Percentiles rank a stretch among this genome's conserved stretches.
Conservation (phyloP, 2,888 invertebrate genomes). For the Metellina segmentata region DNA sequence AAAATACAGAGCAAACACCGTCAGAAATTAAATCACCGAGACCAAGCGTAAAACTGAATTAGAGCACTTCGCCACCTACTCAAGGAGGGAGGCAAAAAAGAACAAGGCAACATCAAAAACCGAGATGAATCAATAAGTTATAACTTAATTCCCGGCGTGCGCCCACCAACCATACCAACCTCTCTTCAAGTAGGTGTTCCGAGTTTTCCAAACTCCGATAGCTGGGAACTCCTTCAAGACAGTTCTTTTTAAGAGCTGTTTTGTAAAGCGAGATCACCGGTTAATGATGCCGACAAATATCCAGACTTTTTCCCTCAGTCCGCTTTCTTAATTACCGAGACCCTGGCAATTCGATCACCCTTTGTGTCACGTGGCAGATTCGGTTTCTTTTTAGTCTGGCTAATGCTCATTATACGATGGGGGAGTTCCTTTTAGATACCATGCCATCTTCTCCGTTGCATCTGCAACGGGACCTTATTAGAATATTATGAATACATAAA, state of each 20-base stretch:
- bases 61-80: no score
- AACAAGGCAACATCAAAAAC: not conserved
- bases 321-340: slow-evolving; percentile 65
- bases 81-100: no score
- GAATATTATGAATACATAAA: slow-evolving; percentile 73
- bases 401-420: slow-evolving; percentile 68
- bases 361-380: slow-evolving; percentile 62
- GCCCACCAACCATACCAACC: not conserved
- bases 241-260: slow-evolving; percentile 44
- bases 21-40: no score
- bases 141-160: not conserved
- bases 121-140: not conserved
- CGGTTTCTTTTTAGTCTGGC: slow-evolving; percentile 47
- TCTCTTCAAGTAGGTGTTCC: slow-evolving; percentile 53
- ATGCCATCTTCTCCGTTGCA: slow-evolving; percentile 19
- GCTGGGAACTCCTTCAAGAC: slow-evolving; percentile 30
- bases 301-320: slow-evolving; percentile 50
- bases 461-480: slow-evolving; percentile 47
- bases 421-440: not conserved
- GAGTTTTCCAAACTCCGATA: slow-evolving; percentile 5
- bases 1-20: no score
- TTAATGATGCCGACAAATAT: slow-evolving; percentile 73
- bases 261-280: slow-evolving; percentile 62
- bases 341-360: slow-evolving; percentile 55
- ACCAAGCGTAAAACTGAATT: no score